Evolutionary conservation across 2,113 vertebrate species (phyloP).

Genomic region (Nesospiza acunhae): DNA sequence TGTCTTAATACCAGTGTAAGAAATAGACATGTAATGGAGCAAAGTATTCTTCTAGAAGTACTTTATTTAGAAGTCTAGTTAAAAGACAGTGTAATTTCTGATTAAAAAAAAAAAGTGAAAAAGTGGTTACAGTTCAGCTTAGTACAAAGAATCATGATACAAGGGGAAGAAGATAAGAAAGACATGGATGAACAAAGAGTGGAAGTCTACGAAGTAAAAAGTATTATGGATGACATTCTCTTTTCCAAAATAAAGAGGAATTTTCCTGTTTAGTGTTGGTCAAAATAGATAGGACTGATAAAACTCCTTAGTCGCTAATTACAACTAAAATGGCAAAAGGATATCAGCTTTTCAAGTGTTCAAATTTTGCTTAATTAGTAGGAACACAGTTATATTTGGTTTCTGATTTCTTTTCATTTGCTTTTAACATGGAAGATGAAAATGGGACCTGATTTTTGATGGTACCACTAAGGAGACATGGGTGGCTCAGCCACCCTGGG

Average conservation of each 20-base stretch:
- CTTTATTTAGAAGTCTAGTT: background rate
- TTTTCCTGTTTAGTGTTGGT: background rate
- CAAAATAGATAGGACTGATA: background rate
- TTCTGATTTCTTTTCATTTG: background rate
- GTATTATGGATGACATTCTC: background rate
- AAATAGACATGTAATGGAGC: background rate
- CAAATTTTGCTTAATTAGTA: background rate
- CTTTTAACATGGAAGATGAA: fast-evolving
- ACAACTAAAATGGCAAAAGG: background rate
- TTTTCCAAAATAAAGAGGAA: background rate
- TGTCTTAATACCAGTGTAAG: background rate
- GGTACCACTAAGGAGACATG: background rate
- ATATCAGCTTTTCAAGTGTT: background rate
- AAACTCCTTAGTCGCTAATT: background rate
- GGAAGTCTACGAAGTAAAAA: background rate
- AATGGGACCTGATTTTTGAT: background rate
- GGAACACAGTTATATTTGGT: background rate
- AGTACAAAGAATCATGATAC: background rate
- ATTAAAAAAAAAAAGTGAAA: background rate
- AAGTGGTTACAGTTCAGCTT: background rate
- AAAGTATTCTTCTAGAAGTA: background rate
- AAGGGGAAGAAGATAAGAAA: background rate
- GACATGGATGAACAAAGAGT: background rate
- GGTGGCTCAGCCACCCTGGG: background rate
- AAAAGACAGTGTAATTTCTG: background rate